phyloP scores from a whole-genome alignment of 2,113 vertebrate genomes.

The Dipodomys merriami region DNA sequence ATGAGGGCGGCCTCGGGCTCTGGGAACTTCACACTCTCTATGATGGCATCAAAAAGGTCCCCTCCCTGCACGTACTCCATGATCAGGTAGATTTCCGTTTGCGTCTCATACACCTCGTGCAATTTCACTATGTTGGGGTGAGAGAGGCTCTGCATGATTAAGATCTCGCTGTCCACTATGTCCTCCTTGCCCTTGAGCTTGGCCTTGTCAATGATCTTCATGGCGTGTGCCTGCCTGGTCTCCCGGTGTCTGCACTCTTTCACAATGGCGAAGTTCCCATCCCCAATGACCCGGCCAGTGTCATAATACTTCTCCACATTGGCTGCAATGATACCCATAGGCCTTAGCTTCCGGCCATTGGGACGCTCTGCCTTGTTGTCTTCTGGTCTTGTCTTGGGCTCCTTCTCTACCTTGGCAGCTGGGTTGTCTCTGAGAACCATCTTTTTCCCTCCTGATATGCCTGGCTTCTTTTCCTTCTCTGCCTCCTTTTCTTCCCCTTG shows the following conservation, averaged over 20 bases:
- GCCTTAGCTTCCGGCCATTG: constrained; percentile 61
- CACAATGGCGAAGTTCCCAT: constrained; percentile 97
- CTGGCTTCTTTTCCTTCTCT: constrained; percentile 72
- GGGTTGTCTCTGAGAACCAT: constrained; percentile 42
- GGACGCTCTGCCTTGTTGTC: constrained; percentile 73
- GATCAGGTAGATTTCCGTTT: constrained; percentile 93
- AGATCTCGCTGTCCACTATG: constrained; percentile 97
- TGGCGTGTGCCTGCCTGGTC: constrained; percentile 87
- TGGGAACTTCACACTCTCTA: constrained; percentile 92
- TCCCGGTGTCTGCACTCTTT: constrained; percentile 90
- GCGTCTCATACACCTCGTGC: constrained; percentile 93
- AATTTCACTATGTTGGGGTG: constrained; percentile 95
- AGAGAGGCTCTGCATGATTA: constrained; percentile 92
- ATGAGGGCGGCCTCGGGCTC: constrained; percentile 92
- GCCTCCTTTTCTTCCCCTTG: constrained; percentile 73
- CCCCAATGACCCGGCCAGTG: constrained; percentile 92
- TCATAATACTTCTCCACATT: constrained; percentile 92
- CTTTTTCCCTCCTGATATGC: constrained; percentile 67
- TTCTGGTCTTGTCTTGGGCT: constrained; percentile 64
- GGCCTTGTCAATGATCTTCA: constrained; percentile 95
- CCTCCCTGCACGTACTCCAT: constrained; percentile 95
- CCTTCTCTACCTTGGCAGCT: constrained; percentile 60
- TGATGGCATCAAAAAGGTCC: constrained; percentile 97
- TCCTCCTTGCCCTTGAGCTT: constrained; percentile 95
- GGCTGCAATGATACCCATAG: constrained; percentile 73